Percentiles rank a stretch among this genome's conserved stretches.
These are phyloP conservation scores for Loris lydekkerianus DNA, from an alignment of 2,797 vertebrate genomes.

Conservation along the genomic window DNA sequence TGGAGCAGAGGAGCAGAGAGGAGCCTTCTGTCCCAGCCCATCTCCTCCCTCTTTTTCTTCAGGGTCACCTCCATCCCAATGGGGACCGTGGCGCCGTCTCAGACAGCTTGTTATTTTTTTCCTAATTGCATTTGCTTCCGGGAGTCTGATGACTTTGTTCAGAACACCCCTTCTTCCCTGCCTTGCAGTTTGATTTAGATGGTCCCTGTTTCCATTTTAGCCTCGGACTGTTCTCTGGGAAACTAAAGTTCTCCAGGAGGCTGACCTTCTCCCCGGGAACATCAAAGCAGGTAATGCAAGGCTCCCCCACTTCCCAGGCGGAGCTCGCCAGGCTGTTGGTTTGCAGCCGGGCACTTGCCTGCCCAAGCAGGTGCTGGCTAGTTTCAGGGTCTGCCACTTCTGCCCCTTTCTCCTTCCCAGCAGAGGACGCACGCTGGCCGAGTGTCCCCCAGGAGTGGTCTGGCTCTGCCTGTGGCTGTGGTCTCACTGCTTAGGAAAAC, in stretches of 20 bases:
- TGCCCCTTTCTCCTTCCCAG: neutral
- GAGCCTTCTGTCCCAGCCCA: fast-evolving
- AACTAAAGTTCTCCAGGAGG: neutral
- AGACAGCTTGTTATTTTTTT: neutral
- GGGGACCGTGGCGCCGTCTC: neutral
- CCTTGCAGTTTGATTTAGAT: neutral
- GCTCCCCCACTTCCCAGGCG: fast-evolving
- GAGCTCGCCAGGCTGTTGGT: neutral
- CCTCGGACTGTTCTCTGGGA: neutral
- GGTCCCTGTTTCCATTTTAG: neutral
- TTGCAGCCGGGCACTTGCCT: neutral
- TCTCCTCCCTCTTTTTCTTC: neutral
- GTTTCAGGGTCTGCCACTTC: neutral
- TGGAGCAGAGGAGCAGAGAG: neutral
- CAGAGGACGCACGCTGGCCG: neutral
- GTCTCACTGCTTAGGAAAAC: neutral
- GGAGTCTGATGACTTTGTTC: neutral
- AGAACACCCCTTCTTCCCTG: fast-evolving
- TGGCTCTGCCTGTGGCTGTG: neutral
- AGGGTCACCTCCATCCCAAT: neutral
- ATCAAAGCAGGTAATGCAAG: conserved; percentile 68
- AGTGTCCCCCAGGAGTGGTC: neutral
- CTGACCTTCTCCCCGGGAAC: conserved; percentile 18
- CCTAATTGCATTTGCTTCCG: fast-evolving
- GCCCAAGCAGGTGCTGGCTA: neutral